Percentiles rank a stretch among this genome's conserved stretches.
Evolutionary conservation across 1,140 invertebrate species (phyloP).

Genomic region (Ceratina australensis): DNA sequence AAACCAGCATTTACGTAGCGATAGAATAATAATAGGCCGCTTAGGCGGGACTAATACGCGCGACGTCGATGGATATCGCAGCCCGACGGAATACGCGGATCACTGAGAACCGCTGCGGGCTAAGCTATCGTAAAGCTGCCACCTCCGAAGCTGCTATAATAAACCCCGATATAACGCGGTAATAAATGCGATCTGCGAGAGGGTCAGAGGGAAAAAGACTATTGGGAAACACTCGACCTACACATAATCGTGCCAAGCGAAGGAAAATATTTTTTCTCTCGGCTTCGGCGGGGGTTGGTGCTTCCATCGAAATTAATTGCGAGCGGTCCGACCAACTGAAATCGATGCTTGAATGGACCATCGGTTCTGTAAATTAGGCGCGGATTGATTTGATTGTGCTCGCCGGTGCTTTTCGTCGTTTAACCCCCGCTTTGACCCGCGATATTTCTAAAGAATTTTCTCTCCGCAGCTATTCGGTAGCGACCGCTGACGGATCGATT

Average conservation of each 20-base stretch:
- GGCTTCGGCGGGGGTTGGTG: background rate
- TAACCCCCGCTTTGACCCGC: background rate
- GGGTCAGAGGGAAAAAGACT: background rate
- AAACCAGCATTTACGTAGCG: conserved; percentile 34
- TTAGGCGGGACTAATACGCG: conserved; percentile 32
- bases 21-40: conserved; percentile 47
- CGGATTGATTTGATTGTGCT: background rate
- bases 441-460: conserved; percentile 10
- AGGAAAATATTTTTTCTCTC: conserved; percentile 15
- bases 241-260: conserved; percentile 3
- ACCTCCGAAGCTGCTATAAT: conserved; percentile 42
- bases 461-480: background rate
- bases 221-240: conserved; percentile 25
- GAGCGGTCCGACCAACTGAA: background rate
- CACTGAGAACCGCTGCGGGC: conserved; percentile 47
- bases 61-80: background rate
- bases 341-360: conserved; percentile 19
- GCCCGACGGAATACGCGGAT: conserved; percentile 16
- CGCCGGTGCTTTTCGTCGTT: background rate
- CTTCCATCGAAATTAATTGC: conserved; percentile 11
- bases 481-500: conserved; percentile 1
- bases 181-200: conserved; percentile 23
- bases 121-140: conserved; percentile 41
- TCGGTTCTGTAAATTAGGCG: background rate
- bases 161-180: conserved; percentile 31